Evolutionary conservation across 2,888 invertebrate species (phyloP).

Genomic region (Aporophyla lueneburgensis): DNA sequence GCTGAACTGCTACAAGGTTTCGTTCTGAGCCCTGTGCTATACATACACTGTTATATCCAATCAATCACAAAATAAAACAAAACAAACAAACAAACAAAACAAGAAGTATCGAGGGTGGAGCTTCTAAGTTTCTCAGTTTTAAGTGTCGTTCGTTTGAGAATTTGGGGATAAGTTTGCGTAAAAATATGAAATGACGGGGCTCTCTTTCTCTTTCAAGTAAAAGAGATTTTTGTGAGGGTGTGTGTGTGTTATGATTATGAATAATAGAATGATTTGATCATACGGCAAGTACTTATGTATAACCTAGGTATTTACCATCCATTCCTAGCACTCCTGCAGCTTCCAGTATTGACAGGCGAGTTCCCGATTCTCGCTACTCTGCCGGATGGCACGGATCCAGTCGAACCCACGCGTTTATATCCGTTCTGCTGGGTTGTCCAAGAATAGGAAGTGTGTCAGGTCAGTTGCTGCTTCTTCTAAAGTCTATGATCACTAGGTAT

Average conservation of each 20-base stretch:
- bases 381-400: slow-evolving; percentile 35
- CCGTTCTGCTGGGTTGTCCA: slow-evolving; percentile 16
- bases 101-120: background rate
- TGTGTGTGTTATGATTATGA: too few species aligned
- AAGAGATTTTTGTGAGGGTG: too few species aligned
- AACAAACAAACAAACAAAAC: background rate
- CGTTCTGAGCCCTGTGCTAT: background rate
- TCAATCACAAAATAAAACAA: background rate
- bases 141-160: background rate
- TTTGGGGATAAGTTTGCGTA: background rate
- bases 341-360: slow-evolving; percentile 15
- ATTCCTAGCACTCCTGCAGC: background rate
- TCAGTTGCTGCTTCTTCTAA: slow-evolving; percentile 28
- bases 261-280: background rate
- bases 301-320: slow-evolving; percentile 1
- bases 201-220: too few species aligned
- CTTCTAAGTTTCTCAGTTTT: background rate
- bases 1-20: background rate
- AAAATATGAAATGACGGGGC: background rate
- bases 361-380: slow-evolving; percentile 14
- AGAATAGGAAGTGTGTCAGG: slow-evolving; percentile 28
- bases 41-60: background rate
- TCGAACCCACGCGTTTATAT: slow-evolving; percentile 38
- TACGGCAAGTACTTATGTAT: background rate
- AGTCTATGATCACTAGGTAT: slow-evolving; percentile 1